Percentiles rank a stretch among this genome's conserved stretches.
phyloP scores from a whole-genome alignment of 2,113 vertebrate species.

The Prionailurus bengalensis region DNA sequence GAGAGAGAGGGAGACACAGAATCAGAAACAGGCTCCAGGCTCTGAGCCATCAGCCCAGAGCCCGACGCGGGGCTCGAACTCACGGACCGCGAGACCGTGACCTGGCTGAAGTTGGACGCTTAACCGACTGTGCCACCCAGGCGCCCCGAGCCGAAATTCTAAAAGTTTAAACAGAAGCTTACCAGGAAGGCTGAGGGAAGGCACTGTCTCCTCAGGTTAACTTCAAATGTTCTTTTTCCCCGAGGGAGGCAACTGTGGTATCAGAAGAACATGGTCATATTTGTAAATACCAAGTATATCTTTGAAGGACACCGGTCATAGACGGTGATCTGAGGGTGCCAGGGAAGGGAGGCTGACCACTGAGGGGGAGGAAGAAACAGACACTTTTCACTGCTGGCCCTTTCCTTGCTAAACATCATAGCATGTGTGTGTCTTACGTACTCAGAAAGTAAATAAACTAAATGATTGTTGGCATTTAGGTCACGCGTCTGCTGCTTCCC shows the following conservation, averaged over 20 bases:
- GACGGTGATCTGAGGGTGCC: neutral
- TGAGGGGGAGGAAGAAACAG: neutral
- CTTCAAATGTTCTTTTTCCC: neutral
- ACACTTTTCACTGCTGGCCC: neutral
- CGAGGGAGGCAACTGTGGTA: neutral
- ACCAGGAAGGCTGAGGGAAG: neutral
- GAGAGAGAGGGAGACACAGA: too few relatives aligned
- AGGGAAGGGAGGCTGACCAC: neutral
- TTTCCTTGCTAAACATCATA: neutral
- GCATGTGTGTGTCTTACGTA: neutral
- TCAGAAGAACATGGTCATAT: neutral
- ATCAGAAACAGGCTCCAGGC: too few relatives aligned
- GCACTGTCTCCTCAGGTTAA: neutral
- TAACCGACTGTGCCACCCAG: too few relatives aligned
- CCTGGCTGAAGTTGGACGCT: too few relatives aligned
- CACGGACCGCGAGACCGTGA: too few relatives aligned
- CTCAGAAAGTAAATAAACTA: neutral
- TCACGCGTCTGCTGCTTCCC: neutral
- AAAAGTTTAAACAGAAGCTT: neutral
- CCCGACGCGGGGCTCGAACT: too few relatives aligned
- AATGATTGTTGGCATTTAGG: neutral
- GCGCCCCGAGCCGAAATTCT: neutral
- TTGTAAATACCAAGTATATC: neutral
- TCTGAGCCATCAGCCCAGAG: too few relatives aligned
- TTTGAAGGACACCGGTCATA: neutral